Conservation (phyloP, 2,797 vertebrate genomes). For the Falco biarmicus region DNA sequence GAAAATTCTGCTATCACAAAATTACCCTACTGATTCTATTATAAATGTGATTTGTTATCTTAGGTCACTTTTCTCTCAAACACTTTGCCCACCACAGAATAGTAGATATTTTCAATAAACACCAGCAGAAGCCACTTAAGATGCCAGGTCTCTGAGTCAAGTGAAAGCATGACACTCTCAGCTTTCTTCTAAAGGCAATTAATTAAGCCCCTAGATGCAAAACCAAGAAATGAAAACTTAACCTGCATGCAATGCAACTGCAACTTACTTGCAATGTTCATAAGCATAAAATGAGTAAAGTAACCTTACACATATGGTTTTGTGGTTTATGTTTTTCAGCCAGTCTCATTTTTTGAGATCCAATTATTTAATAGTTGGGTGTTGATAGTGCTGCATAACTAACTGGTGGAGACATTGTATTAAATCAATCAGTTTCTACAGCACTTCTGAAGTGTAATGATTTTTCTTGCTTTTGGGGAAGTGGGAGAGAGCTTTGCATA, state of each 20-base stretch:
- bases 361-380: background rate
- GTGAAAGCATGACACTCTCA: background rate
- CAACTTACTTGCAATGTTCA: background rate
- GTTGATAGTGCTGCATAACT: background rate
- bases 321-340: background rate
- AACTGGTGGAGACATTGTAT: background rate
- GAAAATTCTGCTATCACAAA: background rate
- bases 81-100: background rate
- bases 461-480: background rate
- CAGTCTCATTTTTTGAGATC: background rate
- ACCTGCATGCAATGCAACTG: background rate
- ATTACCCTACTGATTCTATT: background rate
- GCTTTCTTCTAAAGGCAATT: background rate
- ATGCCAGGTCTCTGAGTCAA: background rate
- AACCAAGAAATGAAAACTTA: background rate
- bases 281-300: background rate
- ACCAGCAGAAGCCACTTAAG: background rate
- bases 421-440: background rate
- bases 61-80: background rate
- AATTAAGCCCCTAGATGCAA: background rate
- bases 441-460: background rate
- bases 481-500: background rate
- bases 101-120: background rate
- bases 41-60: background rate
- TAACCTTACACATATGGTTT: background rate